Base-by-base conservation (phyloP, 1,140 invertebrate genomes). In the Cotesia vestalis region DNA sequence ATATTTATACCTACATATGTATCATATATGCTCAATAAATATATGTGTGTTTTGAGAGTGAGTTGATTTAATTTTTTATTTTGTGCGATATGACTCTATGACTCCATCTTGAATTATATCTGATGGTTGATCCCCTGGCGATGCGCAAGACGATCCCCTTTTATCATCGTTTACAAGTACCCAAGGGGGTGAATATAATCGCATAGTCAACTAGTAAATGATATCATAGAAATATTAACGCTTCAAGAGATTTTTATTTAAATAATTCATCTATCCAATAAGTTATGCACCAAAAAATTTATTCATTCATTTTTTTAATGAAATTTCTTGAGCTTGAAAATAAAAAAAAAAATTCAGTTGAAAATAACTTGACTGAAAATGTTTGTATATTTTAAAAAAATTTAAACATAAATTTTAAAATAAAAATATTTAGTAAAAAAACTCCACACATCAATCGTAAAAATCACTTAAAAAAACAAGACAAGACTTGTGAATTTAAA, bases 41-140 rank as follows among this genome's bases (percentile, higher is more conserved):
- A 52, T 40, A 9, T 36, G 8, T 11, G 20, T 71, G 17, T 17
- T 51, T 63, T 27, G 17, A 36, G 52, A 57, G 12, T 17, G 55
- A 27, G 4, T 53, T 59, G 6, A 14, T 51, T 4, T 51, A 66
- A 35, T 51, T 71, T 64, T 46, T 46, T 46, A 46, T 60, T 69
- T 27, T 71, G 27, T 27, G 27, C 27, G 27, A 27, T 64, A 79
- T 85, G 84, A 85, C 84, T 86, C 78, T 71, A 71, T 84, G 84
- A 86, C 84, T 86, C 82, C 81, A 85, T 86, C 78, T 85, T 85
- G 83, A 85, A 83, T 84, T 78, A 82, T 82, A 79, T 80, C 75
- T 69, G 78, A 74, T 71, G 74, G 72, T 66, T 53, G 74, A 78
- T 77, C 78, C 77, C 74, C 69, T 66, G 46, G 36, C 51, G 35